Conservation (phyloP, 53 echinoderm and acorn worm species). For the Arbacia lixula region DNA sequence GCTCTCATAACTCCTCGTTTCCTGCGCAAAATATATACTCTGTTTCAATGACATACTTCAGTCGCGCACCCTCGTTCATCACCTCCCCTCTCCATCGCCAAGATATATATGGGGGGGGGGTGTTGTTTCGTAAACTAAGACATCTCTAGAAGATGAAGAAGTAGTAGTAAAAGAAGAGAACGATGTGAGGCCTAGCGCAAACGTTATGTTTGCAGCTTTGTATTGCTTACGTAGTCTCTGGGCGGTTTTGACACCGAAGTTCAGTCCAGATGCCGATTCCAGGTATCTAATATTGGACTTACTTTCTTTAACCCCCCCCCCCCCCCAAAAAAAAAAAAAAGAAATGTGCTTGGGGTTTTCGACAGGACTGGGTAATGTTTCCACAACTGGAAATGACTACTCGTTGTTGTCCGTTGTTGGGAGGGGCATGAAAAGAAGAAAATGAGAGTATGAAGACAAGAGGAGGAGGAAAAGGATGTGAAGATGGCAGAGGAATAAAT, state of each 20-base stretch:
- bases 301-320: constrained; percentile 36
- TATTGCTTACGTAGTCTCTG: constrained; percentile 39
- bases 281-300: constrained; percentile 18
- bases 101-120: neutral
- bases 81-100: constrained; percentile 17
- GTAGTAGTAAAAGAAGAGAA: neutral
- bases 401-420: too few relatives aligned
- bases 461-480: neutral
- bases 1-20: constrained; percentile 57
- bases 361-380: neutral
- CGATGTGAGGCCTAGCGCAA: constrained; percentile 23
- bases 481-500: constrained; percentile 1
- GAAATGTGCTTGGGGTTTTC: constrained; percentile 7
- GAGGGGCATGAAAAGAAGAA: neutral
- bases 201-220: constrained; percentile 32
- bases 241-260: constrained; percentile 50
- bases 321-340: neutral
- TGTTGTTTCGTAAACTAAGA: too few relatives aligned
- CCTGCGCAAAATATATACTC: constrained; percentile 57
- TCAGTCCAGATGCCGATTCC: constrained; percentile 45
- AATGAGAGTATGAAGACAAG: neutral
- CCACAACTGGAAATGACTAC: too few relatives aligned
- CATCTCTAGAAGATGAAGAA: neutral
- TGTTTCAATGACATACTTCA: constrained; percentile 58
- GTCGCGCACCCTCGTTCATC: constrained; percentile 25